Evolutionary conservation across 2,888 invertebrate species (phyloP), one percentile per base, ranked within the genome.

Genomic region (Eudasyphora cyanicolor): DNA sequence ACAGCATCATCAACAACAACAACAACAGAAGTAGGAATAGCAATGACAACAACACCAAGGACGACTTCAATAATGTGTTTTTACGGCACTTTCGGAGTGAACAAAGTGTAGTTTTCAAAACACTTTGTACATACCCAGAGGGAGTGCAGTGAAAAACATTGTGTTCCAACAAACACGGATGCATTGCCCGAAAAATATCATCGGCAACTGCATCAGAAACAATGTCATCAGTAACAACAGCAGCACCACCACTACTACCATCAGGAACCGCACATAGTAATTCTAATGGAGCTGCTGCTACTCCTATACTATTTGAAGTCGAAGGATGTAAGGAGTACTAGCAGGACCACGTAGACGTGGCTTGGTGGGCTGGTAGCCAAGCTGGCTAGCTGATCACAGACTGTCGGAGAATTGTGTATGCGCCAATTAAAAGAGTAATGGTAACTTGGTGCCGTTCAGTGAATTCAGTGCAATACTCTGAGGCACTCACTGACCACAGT

Each of bases 121-220:
- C 80, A 78, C 78, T 81, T 78, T 80, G 77, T 84, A 78, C 84
- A 81, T 32, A 29, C 78, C 84, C 84, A 67, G 29, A 81, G 81
- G 84, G 84, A 84, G 81, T 84, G 84, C 84, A 84, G 84, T 78
- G 78, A 67, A 83, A 42, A 83, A 80, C 62, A 75, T 57, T 78
- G 74, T 77, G 49, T 64, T 67, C 62, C 64, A 83, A 71, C 80
- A 80, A 75, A 57, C 24, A 73, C 75, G 67, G 35, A 67, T 75
- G 74, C 80, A 76, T 71, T 74, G 83, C 74, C 74, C 62, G 69
- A 80, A 57, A 67, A 76, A 76, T 62, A 74, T 78, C 64, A 76
- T 49, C 62, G 45, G 14, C 60, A 29, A 14, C 32, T n/a, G 29
- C 60, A 57, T 12, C 57, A 57, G 27, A 24, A 57, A 14, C 27